Conservation (phyloP, 37 sponge, comb jelly and placozoan genomes). For the Geodia barretti region DNA sequence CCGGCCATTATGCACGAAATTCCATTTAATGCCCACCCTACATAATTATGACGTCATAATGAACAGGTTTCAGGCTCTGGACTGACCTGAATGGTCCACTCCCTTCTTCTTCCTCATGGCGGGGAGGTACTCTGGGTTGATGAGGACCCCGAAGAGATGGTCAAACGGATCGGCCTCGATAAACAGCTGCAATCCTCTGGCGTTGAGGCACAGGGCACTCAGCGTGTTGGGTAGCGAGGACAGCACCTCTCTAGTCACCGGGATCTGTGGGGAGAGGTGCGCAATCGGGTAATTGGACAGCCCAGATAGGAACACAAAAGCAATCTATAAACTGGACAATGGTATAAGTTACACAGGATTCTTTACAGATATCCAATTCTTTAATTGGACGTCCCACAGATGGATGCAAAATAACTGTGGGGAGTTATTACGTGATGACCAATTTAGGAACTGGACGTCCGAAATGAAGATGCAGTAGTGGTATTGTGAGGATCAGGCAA, state of each 20-base stretch:
- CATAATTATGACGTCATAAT: no score
- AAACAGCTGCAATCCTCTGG: constrained; percentile 82
- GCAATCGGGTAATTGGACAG: not conserved
- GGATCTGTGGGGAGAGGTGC: constrained; percentile 53
- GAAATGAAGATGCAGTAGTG: not conserved
- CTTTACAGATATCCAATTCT: no score
- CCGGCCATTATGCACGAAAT: no score
- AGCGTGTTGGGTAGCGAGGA: constrained; percentile 91
- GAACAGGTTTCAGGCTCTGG: no score
- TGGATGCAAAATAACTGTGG: not conserved
- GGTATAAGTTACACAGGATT: no score
- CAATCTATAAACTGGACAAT: no score
- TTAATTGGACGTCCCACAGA: no score
- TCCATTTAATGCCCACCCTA: no score
- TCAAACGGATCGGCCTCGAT: constrained; percentile 88
- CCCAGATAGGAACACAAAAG: no score
- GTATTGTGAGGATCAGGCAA: not conserved
- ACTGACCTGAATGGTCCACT: no score
- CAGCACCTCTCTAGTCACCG: constrained; percentile 92
- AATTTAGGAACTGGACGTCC: not conserved
- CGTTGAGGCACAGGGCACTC: constrained; percentile 96
- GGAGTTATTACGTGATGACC: not conserved
- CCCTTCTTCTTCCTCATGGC: constrained; percentile 93
- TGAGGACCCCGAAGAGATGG: constrained; percentile 87
- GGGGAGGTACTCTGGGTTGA: constrained; percentile 87